Conservation (phyloP, 2,888 invertebrate species). For the Sesia bembeciformis region DNA sequence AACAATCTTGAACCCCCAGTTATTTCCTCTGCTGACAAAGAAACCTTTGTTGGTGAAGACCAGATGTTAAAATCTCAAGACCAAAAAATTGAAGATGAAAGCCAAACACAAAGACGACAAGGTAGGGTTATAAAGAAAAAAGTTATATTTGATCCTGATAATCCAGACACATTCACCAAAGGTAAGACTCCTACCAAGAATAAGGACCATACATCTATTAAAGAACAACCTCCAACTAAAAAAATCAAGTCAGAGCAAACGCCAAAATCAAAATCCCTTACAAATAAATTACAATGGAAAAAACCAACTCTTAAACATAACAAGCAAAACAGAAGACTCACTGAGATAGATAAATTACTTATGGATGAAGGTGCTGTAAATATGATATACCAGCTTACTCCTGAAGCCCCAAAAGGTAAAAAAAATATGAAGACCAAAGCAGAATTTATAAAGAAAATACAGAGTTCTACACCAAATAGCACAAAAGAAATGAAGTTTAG, state of each 20-base stretch:
- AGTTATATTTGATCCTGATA: slow-evolving; percentile 83
- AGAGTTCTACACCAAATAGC: slow-evolving; percentile 59
- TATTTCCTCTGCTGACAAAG: not conserved
- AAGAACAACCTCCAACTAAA: slow-evolving; percentile 24
- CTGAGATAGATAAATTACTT: slow-evolving; percentile 84
- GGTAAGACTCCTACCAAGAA: slow-evolving; percentile 33
- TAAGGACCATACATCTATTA: slow-evolving; percentile 32
- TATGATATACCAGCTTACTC: slow-evolving; percentile 86
- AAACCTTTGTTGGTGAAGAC: not conserved
- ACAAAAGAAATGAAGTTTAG: slow-evolving; percentile 63
- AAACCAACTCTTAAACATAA: slow-evolving; percentile 57
- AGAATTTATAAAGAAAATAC: slow-evolving; percentile 77
- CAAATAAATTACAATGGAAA: slow-evolving; percentile 57
- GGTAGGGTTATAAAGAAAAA: slow-evolving; percentile 80
- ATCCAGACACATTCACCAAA: slow-evolving; percentile 69
- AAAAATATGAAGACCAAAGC: slow-evolving; percentile 71
- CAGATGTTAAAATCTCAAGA: not conserved
- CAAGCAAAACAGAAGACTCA: slow-evolving; percentile 72
- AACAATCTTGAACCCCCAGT: not conserved
- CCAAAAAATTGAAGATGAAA: slow-evolving; percentile 32
- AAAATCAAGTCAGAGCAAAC: slow-evolving; percentile 35
- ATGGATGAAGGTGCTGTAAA: slow-evolving; percentile 92
- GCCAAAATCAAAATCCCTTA: slow-evolving; percentile 46
- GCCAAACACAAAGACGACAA: slow-evolving; percentile 46
- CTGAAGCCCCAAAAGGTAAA: slow-evolving; percentile 63